phyloP scores from a whole-genome alignment of 2,113 vertebrate genomes.

The Chionis minor region DNA sequence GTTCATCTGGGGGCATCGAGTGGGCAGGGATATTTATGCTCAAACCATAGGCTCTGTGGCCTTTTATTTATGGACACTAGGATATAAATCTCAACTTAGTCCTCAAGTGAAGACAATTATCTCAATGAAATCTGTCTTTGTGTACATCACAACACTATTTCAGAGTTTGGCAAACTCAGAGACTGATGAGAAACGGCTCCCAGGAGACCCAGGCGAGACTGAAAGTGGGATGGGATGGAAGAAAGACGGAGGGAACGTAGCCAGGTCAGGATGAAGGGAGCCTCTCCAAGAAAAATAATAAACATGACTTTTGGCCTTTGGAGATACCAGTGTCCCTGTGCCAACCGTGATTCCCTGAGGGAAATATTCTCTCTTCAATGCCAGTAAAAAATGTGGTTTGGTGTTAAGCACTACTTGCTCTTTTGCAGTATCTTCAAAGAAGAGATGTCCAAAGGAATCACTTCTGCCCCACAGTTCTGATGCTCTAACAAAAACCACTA shows the following conservation, averaged over 20 bases:
- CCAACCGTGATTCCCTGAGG: neutral
- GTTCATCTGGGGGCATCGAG: neutral
- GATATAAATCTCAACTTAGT: neutral
- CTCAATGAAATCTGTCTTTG: neutral
- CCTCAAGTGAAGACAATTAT: neutral
- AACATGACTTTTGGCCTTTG: neutral
- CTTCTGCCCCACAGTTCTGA: neutral
- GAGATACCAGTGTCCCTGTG: neutral
- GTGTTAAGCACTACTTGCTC: neutral
- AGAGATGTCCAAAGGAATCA: neutral
- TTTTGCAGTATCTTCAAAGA: neutral
- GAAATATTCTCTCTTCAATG: neutral
- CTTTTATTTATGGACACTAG: neutral
- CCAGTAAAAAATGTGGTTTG: neutral
- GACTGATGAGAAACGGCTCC: neutral
- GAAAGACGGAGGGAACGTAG: neutral
- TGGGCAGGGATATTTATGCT: neutral
- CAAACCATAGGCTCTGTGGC: neutral
- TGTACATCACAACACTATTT: neutral
- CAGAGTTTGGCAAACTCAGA: neutral
- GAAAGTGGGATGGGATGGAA: neutral
- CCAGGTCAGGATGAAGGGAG: neutral
- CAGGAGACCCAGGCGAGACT: neutral
- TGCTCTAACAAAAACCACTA: neutral
- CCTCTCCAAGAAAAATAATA: neutral